These are phyloP conservation scores for Keiferia lycopersicella DNA, from an alignment of 2,888 invertebrate species.

Conservation along the genomic window DNA sequence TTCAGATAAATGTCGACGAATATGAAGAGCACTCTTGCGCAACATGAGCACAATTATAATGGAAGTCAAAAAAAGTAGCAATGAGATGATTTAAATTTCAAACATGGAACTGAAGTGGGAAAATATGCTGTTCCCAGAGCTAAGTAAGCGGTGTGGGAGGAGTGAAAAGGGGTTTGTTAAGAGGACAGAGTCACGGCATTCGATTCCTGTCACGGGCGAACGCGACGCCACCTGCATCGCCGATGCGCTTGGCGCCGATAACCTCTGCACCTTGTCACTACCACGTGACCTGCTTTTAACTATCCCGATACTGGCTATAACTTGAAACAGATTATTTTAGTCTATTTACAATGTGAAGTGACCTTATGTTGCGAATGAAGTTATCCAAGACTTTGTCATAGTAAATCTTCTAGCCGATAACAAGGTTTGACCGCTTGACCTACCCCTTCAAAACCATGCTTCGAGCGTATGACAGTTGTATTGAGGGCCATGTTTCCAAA, in stretches of 20 bases:
- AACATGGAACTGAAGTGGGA: slow-evolving; percentile 50
- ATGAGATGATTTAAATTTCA: slow-evolving; percentile 51
- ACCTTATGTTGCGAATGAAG: no score
- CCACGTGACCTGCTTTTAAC: not conserved
- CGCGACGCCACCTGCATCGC: slow-evolving; percentile 69
- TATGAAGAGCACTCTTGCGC: not conserved
- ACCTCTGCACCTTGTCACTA: slow-evolving; percentile 37
- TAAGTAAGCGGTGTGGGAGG: slow-evolving; percentile 45
- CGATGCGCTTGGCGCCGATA: slow-evolving; percentile 61
- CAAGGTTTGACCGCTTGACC: no score
- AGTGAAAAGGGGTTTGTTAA: slow-evolving; percentile 59
- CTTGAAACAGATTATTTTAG: not conserved
- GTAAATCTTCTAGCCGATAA: no score
- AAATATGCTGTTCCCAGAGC: slow-evolving; percentile 49
- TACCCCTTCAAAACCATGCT: no score
- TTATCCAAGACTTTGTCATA: no score
- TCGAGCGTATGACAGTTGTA: no score
- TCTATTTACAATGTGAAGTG: not conserved
- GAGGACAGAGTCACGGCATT: slow-evolving; percentile 62
- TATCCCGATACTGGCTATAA: slow-evolving; percentile 25
- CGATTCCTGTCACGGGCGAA: slow-evolving; percentile 68
- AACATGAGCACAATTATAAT: not conserved
- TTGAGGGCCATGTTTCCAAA: no score
- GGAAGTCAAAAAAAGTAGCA: not conserved
- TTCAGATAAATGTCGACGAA: not conserved